phyloP scores from a whole-genome alignment of 2,888 invertebrate genomes.

The Eupithecia dodoneata region DNA sequence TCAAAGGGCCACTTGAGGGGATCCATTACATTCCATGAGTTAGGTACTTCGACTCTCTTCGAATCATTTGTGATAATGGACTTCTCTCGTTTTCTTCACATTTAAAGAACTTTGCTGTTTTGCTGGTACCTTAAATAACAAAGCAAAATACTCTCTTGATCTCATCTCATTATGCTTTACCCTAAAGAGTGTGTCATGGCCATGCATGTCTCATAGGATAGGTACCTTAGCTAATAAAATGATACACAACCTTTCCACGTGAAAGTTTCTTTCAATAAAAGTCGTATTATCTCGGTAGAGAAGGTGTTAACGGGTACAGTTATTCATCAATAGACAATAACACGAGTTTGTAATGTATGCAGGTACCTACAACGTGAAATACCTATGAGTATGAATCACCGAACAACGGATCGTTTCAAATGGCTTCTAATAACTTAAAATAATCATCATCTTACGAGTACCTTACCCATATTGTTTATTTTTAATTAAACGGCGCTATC shows the following conservation, averaged over 20 bases:
- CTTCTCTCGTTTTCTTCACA: too few species aligned
- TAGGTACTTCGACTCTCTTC: not conserved
- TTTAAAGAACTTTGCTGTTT: too few species aligned
- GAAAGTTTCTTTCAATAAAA: not conserved
- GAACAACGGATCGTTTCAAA: not conserved
- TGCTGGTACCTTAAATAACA: too few species aligned
- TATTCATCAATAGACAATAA: not conserved
- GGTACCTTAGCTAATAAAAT: not conserved
- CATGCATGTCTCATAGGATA: too few species aligned
- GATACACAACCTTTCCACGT: not conserved
- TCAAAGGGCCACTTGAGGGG: slow-evolving; percentile 55
- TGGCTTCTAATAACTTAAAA: not conserved
- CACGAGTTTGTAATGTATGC: not conserved
- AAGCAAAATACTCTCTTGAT: too few species aligned
- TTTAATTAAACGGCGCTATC: not conserved
- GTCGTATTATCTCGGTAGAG: not conserved
- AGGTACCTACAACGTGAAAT: not conserved
- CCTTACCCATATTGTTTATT: not conserved
- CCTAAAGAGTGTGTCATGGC: too few species aligned
- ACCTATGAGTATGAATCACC: not conserved
- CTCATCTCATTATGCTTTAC: too few species aligned
- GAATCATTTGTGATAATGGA: not conserved
- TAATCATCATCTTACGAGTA: not conserved
- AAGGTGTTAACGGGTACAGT: not conserved
- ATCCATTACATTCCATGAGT: not conserved